Base-by-base conservation (phyloP, 2,797 vertebrate genomes). In the Chaetophractus vellerosus region DNA sequence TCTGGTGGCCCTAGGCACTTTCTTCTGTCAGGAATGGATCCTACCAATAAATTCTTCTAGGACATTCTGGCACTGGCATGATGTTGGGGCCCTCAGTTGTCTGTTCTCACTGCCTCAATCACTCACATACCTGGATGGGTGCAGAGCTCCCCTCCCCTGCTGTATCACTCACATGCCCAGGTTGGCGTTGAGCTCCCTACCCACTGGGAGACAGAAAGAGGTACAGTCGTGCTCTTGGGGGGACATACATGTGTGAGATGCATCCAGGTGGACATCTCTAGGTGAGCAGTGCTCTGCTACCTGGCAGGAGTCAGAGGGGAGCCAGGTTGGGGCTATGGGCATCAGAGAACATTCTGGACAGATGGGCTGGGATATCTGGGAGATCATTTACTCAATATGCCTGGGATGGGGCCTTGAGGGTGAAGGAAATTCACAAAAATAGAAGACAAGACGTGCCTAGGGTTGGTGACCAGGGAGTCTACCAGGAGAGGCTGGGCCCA, bases 111-210 rank as follows among this genome's bases (percentile, higher is more conserved):
- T 21, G 55, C 6, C 55, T 55, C 18, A 55, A 55, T 55, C 19
- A 55, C 98, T 99, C 96, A 99, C 99, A 99, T 99, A 98, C 99
- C 99, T 98, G 99, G 98, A 84, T 99, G 98, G 7, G 98, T 68
- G 55, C 98, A 98, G 86, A 99, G 98, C 92, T 97, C 89, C 99
- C 99, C 18, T 19, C 55, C 55, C 18, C 18, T 6, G 19, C 55
- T 15, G 16, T 19, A 18, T 80, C 74, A 87, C 98, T 99, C 96
- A 99, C 99, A 99, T 99, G 98, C 99, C 99, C 98, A 99, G 98
- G 85, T 99, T 98, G 6, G 98, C 68, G 52, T 98, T 98, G 86
- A 99, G 98, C 93, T 98, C 98, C 89, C 99, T 99, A 23, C 99
- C 99, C 0, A 59, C 95, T 0, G 96, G 94, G 48, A 98, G 99